Conservation (phyloP, 2,888 invertebrate species). For the Watsonalla cultraria region DNA sequence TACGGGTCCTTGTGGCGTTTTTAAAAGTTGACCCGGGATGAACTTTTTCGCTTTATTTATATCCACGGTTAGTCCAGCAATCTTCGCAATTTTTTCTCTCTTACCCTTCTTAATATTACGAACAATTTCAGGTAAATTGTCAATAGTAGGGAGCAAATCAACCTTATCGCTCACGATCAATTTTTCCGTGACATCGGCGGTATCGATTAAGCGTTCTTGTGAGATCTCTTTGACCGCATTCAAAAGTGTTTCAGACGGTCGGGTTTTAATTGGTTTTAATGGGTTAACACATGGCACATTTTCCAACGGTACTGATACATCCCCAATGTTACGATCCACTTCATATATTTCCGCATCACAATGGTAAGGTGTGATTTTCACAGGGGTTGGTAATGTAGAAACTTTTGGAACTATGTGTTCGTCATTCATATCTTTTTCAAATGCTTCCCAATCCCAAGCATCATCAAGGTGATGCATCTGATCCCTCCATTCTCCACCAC, state of each 20-base stretch:
- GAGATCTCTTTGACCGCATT: constrained; percentile 75
- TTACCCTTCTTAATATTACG: constrained; percentile 80
- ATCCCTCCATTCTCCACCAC: constrained; percentile 79
- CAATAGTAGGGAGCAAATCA: constrained; percentile 79
- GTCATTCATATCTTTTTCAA: constrained; percentile 78
- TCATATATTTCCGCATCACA: constrained; percentile 74
- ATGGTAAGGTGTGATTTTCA: constrained; percentile 67
- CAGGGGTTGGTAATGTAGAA: constrained; percentile 66
- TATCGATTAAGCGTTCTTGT: constrained; percentile 77
- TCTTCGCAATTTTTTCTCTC: constrained; percentile 77
- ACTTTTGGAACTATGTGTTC: constrained; percentile 69
- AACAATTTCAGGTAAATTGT: constrained; percentile 81
- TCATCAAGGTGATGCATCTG: constrained; percentile 81
- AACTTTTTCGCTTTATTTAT: constrained; percentile 84
- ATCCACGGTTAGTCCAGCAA: constrained; percentile 81
- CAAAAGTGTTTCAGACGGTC: constrained; percentile 66
- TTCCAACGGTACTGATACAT: constrained; percentile 77
- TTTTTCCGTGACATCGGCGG: constrained; percentile 80
- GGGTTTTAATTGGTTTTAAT: constrained; percentile 74
- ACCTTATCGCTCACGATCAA: constrained; percentile 74
- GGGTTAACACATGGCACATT: constrained; percentile 81
- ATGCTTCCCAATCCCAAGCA: constrained; percentile 81
- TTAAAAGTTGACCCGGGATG: constrained; percentile 84
- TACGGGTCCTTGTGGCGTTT: constrained; percentile 82
- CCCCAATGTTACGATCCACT: constrained; percentile 70